phyloP scores from a whole-genome alignment of 2,797 vertebrate species.

The Anguilla megastoma region DNA sequence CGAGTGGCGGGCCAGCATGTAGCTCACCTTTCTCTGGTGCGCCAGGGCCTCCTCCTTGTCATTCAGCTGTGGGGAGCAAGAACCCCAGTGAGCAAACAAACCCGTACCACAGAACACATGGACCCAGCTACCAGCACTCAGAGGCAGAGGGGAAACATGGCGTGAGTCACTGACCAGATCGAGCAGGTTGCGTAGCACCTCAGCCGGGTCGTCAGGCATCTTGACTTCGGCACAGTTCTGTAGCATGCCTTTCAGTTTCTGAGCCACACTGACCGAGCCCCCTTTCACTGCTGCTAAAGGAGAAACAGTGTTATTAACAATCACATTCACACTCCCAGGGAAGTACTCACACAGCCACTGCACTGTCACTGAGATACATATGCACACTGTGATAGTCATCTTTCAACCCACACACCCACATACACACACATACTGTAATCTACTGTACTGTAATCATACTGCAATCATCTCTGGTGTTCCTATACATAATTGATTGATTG shows the following conservation, averaged over 20 bases:
- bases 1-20: constrained; percentile 83
- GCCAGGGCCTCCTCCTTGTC: constrained; percentile 92
- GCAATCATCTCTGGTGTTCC: too few species aligned
- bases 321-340: not conserved
- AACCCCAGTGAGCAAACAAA: not conserved
- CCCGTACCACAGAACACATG: not conserved
- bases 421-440: not conserved
- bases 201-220: constrained; percentile 66
- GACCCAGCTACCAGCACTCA: not conserved
- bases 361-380: not conserved
- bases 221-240: constrained; percentile 65
- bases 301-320: not conserved
- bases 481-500: not conserved
- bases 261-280: constrained; percentile 62
- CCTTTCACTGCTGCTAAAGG: constrained; percentile 29
- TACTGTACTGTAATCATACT: too few species aligned
- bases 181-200: constrained; percentile 74
- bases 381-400: not conserved
- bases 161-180: constrained; percentile 74
- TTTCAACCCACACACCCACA: not conserved
- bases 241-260: constrained; percentile 71
- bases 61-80: constrained; percentile 71
- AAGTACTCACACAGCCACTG: not conserved
- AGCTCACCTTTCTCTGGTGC: constrained; percentile 91
- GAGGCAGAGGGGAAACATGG: not conserved